Percentiles rank a stretch among this genome's conserved stretches.
These are phyloP conservation scores for Temnothorax curvispinosus DNA, from an alignment of 1,140 invertebrate species.

Conservation along the genomic window DNA sequence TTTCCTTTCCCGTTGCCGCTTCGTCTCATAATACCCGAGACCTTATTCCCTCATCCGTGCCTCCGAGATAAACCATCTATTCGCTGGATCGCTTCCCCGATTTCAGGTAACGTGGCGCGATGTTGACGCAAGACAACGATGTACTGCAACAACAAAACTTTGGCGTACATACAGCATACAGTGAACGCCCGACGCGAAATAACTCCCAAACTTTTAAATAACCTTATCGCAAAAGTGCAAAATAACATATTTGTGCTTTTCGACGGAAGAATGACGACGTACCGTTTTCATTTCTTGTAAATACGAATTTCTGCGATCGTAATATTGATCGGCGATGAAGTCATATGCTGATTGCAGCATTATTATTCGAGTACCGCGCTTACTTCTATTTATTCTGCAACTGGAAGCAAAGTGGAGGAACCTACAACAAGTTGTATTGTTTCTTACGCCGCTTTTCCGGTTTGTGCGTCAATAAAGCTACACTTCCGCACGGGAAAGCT, in stretches of 20 bases:
- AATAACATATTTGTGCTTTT: background rate
- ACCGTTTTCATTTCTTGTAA: background rate
- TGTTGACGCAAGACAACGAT: slow-evolving; percentile 57
- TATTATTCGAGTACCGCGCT: slow-evolving; percentile 18
- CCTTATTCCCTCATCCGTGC: slow-evolving; percentile 13
- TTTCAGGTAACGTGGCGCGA: slow-evolving; percentile 22
- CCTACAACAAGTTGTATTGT: slow-evolving; percentile 23
- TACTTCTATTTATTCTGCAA: slow-evolving; percentile 16
- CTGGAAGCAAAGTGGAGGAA: background rate
- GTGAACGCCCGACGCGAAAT: background rate
- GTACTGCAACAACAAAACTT: slow-evolving; percentile 44
- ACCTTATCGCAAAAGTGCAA: background rate
- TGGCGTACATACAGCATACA: background rate
- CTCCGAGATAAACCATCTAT: slow-evolving; percentile 61
- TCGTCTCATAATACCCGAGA: slow-evolving; percentile 34
- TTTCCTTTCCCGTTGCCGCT: background rate
- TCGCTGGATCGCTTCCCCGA: slow-evolving; percentile 56
- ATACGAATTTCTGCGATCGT: background rate
- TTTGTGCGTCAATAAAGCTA: slow-evolving; percentile 36
- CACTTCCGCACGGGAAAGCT: slow-evolving; percentile 28
- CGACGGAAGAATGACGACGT: background rate
- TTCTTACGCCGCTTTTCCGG: slow-evolving; percentile 24
- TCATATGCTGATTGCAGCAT: slow-evolving; percentile 4
- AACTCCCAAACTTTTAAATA: slow-evolving; percentile 25
- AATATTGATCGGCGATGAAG: slow-evolving; percentile 24